Conservation (phyloP, 2,113 vertebrate genomes). For the Microtus pennsylvanicus region DNA sequence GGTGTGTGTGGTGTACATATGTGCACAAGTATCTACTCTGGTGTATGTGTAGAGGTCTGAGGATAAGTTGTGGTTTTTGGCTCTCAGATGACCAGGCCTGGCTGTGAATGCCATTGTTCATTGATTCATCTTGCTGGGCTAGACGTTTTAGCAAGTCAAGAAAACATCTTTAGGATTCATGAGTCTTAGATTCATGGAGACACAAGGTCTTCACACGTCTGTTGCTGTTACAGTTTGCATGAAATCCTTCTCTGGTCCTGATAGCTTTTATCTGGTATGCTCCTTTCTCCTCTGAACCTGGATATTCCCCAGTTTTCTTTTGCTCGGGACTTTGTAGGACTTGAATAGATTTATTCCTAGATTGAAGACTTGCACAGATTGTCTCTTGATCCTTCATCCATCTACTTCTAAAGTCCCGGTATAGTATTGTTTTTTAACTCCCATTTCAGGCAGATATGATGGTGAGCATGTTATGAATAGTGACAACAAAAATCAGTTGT, state of each 20-base stretch:
- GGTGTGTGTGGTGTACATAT: background rate
- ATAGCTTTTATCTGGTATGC: background rate
- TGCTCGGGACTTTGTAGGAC: background rate
- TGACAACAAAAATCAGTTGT: background rate
- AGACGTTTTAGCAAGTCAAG: background rate
- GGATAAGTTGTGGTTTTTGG: background rate
- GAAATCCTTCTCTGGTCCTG: background rate
- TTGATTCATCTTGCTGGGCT: background rate
- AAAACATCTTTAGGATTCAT: background rate
- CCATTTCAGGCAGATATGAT: background rate
- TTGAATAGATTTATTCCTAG: background rate
- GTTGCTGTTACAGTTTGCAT: background rate
- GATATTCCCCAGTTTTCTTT: slow-evolving; percentile 22
- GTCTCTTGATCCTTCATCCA: background rate
- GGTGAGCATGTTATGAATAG: background rate
- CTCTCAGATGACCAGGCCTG: background rate
- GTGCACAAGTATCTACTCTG: background rate
- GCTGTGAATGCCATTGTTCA: background rate
- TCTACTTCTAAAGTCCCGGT: background rate
- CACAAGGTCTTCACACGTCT: background rate
- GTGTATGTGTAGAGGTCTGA: background rate
- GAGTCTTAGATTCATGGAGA: background rate
- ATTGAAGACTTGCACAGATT: background rate
- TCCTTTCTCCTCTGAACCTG: background rate
- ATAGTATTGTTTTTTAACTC: background rate